Evolutionary conservation across 64 coral and sea anemone species (phyloP).

Genomic region (Orbicella faveolata): DNA sequence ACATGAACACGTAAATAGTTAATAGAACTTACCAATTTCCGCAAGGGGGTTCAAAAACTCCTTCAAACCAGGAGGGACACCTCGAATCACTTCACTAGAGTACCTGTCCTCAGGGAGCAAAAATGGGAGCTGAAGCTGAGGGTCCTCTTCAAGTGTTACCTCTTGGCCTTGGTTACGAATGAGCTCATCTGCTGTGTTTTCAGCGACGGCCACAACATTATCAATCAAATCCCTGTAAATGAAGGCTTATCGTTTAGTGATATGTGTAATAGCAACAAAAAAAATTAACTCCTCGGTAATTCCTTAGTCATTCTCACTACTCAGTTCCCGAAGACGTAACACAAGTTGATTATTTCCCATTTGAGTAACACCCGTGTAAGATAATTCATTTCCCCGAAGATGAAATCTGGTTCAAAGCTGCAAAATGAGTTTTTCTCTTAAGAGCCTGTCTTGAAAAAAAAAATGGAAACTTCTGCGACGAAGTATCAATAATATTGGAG

Average conservation of each 20-base stretch:
- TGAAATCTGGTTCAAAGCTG: too few relatives aligned
- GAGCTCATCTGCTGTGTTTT: slow-evolving; percentile 93
- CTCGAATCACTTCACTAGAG: slow-evolving; percentile 88
- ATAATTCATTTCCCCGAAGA: too few relatives aligned
- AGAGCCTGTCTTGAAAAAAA: too few relatives aligned
- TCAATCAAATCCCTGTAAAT: slow-evolving; percentile 73
- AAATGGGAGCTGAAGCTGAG: slow-evolving; percentile 84
- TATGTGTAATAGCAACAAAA: background rate
- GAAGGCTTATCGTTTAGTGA: background rate
- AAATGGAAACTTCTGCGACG: too few relatives aligned
- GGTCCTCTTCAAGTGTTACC: slow-evolving; percentile 83
- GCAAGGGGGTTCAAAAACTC: slow-evolving; percentile 89
- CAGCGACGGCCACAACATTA: slow-evolving; percentile 71
- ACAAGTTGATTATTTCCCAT: too few relatives aligned
- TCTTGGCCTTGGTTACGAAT: slow-evolving; percentile 84
- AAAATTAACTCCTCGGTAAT: background rate
- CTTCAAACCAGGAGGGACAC: slow-evolving; percentile 89
- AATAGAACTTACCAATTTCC: slow-evolving; percentile 31
- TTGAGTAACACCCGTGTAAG: too few relatives aligned
- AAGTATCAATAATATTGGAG: too few relatives aligned
- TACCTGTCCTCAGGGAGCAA: slow-evolving; percentile 93
- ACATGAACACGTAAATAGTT: background rate
- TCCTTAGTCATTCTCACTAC: background rate
- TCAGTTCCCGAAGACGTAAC: too few relatives aligned
- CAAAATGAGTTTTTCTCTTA: too few relatives aligned